Conservation (phyloP, 2,113 vertebrate species). For the Corythaixoides concolor region DNA sequence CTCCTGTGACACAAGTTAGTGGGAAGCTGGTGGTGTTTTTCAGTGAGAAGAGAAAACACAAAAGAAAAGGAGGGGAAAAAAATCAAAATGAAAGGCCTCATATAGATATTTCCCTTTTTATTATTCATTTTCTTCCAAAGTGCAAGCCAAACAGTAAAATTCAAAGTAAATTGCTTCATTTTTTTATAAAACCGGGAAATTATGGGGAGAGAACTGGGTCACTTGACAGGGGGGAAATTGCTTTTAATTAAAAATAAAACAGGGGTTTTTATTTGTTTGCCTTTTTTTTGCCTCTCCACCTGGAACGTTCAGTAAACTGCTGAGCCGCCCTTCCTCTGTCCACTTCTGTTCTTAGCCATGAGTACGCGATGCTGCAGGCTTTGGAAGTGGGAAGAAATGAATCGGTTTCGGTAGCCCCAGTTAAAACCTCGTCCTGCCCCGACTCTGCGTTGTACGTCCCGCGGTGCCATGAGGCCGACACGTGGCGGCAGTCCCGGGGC, state of each 20-base stretch:
- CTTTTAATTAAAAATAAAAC: neutral
- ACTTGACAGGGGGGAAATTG: accelerated
- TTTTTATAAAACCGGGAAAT: neutral
- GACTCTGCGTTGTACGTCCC: accelerated
- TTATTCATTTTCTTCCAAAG: neutral
- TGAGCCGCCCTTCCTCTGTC: neutral
- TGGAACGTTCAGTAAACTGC: neutral
- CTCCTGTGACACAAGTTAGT: accelerated
- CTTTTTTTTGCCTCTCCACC: neutral
- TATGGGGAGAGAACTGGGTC: neutral
- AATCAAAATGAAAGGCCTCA: neutral
- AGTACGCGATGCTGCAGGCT: accelerated
- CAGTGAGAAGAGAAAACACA: neutral
- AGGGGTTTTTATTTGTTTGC: neutral
- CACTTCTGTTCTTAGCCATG: accelerated
- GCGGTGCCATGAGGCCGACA: neutral
- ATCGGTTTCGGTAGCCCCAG: accelerated
- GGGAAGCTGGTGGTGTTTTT: neutral
- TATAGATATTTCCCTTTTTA: neutral
- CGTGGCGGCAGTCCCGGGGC: accelerated
- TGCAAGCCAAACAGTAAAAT: neutral
- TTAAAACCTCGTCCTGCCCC: neutral
- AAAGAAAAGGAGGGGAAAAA: accelerated
- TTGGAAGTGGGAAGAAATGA: neutral
- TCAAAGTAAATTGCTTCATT: neutral